Evolutionary conservation across 2,797 vertebrate species (phyloP), one percentile per base, ranked within the genome.

Genomic region (Arrhamphus sclerolepis): DNA sequence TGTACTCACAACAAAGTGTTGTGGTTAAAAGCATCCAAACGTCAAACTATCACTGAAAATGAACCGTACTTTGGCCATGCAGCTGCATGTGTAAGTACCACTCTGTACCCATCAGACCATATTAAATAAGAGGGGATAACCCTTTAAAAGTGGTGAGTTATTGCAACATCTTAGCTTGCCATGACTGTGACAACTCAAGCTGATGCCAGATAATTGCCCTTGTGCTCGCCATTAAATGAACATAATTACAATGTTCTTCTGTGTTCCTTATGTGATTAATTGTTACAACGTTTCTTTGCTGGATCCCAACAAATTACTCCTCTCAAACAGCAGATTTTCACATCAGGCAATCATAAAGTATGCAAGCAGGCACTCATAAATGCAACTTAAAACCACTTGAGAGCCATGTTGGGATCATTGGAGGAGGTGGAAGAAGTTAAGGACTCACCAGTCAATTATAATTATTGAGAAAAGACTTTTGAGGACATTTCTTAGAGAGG

Each of bases 261-360:
- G 82, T 73, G 86, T 87, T 92, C 90, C 82, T 90, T 83, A 87
- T 73, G 67, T 93, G 91, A 94, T 92, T 92, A 92, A 93, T 93
- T 92, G 90, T 92, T 92, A 90, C 90, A 91, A 89, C 90, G 83
- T 87, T 92, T 91, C 88, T 91, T 92, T 92, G 91, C 91, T 88
- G 89, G 85, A 78, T 90, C 90, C 83, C 86, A 83, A 87, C 89
- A 91, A 91, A 90, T 91, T 90, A 89, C 80, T 86, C 34, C 87
- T 86, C 83, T 87, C 74, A 71, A 81, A 83, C 87, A 77, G 79
- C 85, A 85, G 49, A 78, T 88, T 88, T 88, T 89, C 86, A 83
- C 77, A 89, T 88, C 84, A 89, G 83, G 89, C 89, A 91, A 90
- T 91, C 89, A 87, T 84, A 91, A 87, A 86, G 78, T 70, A 74